phyloP scores from a whole-genome alignment of 92 coral and sea anemone genomes.

The Umimayanthus chanpuru region DNA sequence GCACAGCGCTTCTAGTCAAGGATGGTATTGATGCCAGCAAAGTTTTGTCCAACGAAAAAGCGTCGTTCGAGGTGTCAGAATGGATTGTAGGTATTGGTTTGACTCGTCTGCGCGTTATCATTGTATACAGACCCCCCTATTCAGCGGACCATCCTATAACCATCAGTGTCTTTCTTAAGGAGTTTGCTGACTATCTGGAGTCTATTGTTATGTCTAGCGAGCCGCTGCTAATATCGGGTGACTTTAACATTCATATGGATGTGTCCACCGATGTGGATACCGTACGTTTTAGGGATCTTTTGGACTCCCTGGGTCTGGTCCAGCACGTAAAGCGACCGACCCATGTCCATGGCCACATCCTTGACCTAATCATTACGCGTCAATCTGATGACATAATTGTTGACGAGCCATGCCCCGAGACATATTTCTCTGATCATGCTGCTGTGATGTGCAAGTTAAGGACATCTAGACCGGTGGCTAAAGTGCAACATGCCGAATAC shows the following conservation, averaged over 20 bases:
- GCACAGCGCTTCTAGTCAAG: no score
- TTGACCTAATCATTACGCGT: slow-evolving; percentile 2
- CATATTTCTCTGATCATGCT: slow-evolving; percentile 51
- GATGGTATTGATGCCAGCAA: no score
- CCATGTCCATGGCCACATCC: slow-evolving; percentile 38
- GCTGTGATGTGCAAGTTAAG: slow-evolving; percentile 21
- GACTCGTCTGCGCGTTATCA: slow-evolving; percentile 24
- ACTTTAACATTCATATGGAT: slow-evolving; percentile 29
- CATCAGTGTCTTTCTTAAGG: slow-evolving; percentile 11
- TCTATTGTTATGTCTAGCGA: slow-evolving; percentile 48
- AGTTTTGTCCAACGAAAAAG: no score
- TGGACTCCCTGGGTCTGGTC: slow-evolving; percentile 42
- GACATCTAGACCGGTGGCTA: background rate
- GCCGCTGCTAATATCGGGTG: slow-evolving; percentile 17
- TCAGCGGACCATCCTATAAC: slow-evolving; percentile 46
- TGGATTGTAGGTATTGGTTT: slow-evolving; percentile 17
- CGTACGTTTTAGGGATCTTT: slow-evolving; percentile 38
- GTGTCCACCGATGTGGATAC: slow-evolving; percentile 30
- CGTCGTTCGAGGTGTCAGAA: no score
- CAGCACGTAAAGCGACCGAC: slow-evolving; percentile 31
- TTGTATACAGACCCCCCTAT: slow-evolving; percentile 39
- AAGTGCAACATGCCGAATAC: slow-evolving; percentile 39
- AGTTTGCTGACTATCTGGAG: slow-evolving; percentile 49
- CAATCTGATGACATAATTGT: slow-evolving; percentile 29
- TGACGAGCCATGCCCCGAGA: slow-evolving; percentile 21